Evolutionary conservation across 2,888 invertebrate genomes (phyloP).

Genomic region (Drosophila subsilvestris): DNA sequence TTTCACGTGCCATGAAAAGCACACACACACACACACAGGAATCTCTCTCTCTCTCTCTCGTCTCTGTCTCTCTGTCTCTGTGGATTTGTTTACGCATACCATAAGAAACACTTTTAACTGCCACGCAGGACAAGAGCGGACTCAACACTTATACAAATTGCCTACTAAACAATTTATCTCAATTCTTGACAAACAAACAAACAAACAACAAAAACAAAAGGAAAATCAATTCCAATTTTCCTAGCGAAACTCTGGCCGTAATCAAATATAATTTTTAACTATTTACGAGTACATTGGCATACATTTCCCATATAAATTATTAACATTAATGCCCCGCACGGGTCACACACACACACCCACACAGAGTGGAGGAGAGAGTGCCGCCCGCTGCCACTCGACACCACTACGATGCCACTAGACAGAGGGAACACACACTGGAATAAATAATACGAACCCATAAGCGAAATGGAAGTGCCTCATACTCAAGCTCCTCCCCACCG

Average conservation of each 20-base stretch:
- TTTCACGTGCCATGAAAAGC: background rate
- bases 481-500: background rate
- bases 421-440: slow-evolving; percentile 43
- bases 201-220: slow-evolving; percentile 16
- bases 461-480: slow-evolving; percentile 51
- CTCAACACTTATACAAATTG: slow-evolving; percentile 70
- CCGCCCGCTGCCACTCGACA: background rate
- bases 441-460: slow-evolving; percentile 66
- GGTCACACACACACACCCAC: slow-evolving; percentile 33
- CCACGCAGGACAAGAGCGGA: background rate
- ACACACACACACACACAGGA: background rate
- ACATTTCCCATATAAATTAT: slow-evolving; percentile 68
- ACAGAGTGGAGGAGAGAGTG: slow-evolving; percentile 17
- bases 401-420: slow-evolving; percentile 55
- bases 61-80: background rate
- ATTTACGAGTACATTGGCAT: slow-evolving; percentile 73
- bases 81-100: background rate
- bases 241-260: slow-evolving; percentile 44
- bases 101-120: background rate
- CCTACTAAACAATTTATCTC: slow-evolving; percentile 76
- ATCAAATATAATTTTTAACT: slow-evolving; percentile 80
- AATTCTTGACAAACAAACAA: slow-evolving; percentile 42
- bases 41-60: background rate
- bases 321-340: slow-evolving; percentile 72
- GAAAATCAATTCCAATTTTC: slow-evolving; percentile 65